Evolutionary conservation across 2,797 vertebrate species (phyloP).

Genomic region (Myotis planiceps): DNA sequence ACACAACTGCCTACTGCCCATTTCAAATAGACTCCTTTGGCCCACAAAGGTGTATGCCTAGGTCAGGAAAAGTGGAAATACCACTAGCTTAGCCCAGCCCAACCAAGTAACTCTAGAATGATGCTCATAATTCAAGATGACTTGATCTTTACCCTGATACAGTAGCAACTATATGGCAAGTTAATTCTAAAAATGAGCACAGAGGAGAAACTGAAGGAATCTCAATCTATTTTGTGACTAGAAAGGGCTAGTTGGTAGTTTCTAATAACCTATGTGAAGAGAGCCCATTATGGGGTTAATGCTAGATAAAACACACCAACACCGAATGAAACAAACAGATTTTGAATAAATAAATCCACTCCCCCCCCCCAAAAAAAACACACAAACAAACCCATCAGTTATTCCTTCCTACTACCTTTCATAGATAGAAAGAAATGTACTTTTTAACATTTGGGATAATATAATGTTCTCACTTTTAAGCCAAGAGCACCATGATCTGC

Average conservation of each 20-base stretch:
- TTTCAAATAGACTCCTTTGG: neutral
- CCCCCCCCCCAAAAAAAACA: neutral
- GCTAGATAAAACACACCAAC: neutral
- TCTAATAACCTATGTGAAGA: neutral
- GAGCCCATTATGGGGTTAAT: neutral
- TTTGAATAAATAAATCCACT: neutral
- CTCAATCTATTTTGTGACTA: neutral
- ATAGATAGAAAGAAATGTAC: neutral
- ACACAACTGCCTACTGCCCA: neutral
- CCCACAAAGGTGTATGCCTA: no score
- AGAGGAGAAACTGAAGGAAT: neutral
- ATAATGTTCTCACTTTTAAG: neutral
- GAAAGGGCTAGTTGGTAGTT: neutral
- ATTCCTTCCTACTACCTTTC: neutral
- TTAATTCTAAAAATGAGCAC: neutral
- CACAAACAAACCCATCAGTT: neutral
- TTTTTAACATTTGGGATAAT: slow-evolving; percentile 28
- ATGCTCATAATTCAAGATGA: neutral
- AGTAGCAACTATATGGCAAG: neutral
- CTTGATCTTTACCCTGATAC: neutral
- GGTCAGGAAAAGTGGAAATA: neutral
- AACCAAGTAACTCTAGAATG: neutral
- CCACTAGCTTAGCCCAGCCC: neutral
- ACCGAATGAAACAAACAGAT: neutral
- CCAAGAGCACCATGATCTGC: neutral